Percentiles rank a stretch among this genome's conserved stretches.
phyloP scores from a whole-genome alignment of 2,113 vertebrate genomes.

The Balaeniceps rex region DNA sequence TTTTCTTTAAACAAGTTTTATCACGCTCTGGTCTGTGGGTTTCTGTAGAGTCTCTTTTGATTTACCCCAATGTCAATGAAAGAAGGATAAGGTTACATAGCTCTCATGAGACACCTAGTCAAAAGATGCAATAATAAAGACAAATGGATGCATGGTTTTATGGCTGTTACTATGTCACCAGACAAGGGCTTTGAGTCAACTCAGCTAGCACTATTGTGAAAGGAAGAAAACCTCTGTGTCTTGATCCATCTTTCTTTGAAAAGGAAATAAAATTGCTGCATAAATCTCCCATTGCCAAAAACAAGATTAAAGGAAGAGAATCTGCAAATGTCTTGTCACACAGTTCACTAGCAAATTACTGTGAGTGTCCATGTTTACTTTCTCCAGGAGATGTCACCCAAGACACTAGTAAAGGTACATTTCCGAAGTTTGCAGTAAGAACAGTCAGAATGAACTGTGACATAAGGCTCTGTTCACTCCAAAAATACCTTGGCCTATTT shows the following conservation, averaged over 20 bases:
- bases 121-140: not conserved
- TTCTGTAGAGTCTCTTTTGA: not conserved
- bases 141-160: slow-evolving; percentile 4
- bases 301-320: not conserved
- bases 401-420: not conserved
- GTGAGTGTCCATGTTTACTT: not conserved
- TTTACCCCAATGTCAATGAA: not conserved
- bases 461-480: not conserved
- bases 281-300: not conserved
- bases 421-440: not conserved
- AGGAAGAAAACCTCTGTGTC: not conserved
- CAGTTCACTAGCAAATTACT: slow-evolving; percentile 1
- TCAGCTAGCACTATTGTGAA: not conserved
- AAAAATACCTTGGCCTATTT: slow-evolving; percentile 22
- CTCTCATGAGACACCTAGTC: not conserved
- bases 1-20: not conserved
- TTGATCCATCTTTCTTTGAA: not conserved
- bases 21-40: not conserved
- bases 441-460: not conserved
- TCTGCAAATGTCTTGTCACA: not conserved
- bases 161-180: not conserved
- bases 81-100: not conserved
- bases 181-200: not conserved
- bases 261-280: not conserved
- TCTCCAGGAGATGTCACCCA: slow-evolving; percentile 61